These are phyloP conservation scores for Bubo blakistoni DNA, from an alignment of 2,113 vertebrate species.

Conservation along the genomic window DNA sequence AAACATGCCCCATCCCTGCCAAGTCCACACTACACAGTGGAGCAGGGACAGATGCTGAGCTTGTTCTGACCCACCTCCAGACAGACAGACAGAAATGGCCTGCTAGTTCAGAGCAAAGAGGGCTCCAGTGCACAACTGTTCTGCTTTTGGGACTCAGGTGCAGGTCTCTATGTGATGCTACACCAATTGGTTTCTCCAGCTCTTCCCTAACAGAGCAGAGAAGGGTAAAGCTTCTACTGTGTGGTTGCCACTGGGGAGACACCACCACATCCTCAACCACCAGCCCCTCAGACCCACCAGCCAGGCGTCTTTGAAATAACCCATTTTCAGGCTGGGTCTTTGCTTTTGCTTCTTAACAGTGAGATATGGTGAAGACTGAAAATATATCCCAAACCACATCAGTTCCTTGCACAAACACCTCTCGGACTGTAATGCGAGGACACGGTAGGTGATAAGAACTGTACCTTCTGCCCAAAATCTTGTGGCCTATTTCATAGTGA, in stretches of 20 bases:
- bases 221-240: neutral
- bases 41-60: neutral
- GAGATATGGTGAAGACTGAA: neutral
- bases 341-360: neutral
- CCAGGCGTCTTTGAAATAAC: neutral
- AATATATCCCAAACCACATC: neutral
- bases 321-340: neutral
- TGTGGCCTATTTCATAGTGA: neutral
- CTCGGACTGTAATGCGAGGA: fast-evolving
- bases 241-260: neutral
- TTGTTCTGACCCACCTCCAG: neutral
- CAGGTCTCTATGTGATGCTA: neutral
- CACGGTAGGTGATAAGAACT: neutral
- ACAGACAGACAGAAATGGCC: neutral
- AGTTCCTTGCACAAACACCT: neutral
- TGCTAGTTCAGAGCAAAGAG: neutral
- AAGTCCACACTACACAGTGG: too few relatives aligned
- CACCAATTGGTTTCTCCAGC: neutral
- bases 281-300: neutral
- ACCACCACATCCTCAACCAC: neutral
- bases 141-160: neutral
- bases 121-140: neutral
- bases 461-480: neutral
- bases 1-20: fast-evolving
- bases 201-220: neutral